phyloP scores from a whole-genome alignment of 1,140 invertebrate genomes.

The Berghia stephanieae region DNA sequence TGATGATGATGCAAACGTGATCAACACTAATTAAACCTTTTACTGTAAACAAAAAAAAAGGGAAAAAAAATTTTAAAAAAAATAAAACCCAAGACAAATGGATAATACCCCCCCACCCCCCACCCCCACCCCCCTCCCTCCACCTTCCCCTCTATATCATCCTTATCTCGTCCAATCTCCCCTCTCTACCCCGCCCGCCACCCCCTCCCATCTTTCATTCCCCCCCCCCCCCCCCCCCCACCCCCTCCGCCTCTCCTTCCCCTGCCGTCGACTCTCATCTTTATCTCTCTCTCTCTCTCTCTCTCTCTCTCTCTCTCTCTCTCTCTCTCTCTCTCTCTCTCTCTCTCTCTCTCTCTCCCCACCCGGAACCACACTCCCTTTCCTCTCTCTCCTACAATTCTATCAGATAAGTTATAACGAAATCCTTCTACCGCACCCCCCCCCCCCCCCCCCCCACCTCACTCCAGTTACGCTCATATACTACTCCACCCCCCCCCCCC shows the following conservation, averaged over 20 bases:
- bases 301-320: conserved; percentile 2
- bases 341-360: background rate
- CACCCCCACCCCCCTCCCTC: background rate
- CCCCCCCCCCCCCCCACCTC: no score
- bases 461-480: no score
- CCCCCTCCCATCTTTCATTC: background rate
- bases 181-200: background rate
- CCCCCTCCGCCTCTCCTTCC: background rate
- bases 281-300: conserved; percentile 4
- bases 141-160: background rate
- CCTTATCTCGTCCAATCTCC: background rate
- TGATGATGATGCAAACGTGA: background rate
- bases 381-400: no score
- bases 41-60: background rate
- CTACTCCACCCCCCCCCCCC: no score
- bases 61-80: no score
- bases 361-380: no score
- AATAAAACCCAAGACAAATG: no score
- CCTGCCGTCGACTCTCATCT: background rate
- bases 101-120: background rate
- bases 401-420: no score
- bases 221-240: background rate
- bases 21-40: background rate
- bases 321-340: conserved; percentile 12
- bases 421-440: no score